Conservation (phyloP, 2,888 invertebrate species). For the Cataglyphis livida region DNA sequence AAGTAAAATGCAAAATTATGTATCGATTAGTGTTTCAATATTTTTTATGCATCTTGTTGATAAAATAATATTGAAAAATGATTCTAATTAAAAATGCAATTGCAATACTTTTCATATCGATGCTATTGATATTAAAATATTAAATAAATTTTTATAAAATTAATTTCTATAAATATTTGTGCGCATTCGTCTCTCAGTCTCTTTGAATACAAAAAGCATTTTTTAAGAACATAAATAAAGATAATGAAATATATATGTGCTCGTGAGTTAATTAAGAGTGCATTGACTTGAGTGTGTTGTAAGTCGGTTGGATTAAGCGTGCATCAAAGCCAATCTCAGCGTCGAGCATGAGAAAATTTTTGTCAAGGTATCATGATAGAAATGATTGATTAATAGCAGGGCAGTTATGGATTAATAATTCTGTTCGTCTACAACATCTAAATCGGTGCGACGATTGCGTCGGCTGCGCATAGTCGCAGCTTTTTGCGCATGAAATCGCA, state of each 20-base stretch:
- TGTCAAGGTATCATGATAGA: background rate
- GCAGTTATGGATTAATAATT: slow-evolving; percentile 45
- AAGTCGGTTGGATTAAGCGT: slow-evolving; percentile 33
- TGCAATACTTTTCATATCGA: background rate
- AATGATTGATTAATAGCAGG: slow-evolving; percentile 47
- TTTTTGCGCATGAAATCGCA: slow-evolving; percentile 35
- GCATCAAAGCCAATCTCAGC: slow-evolving; percentile 48
- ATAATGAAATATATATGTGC: too few species aligned
- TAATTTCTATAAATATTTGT: background rate
- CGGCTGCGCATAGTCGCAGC: slow-evolving; percentile 57
- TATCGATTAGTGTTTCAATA: background rate
- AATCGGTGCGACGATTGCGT: slow-evolving; percentile 6
- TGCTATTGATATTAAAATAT: background rate
- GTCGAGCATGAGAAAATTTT: slow-evolving; percentile 25
- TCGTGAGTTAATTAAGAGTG: slow-evolving; percentile 16
- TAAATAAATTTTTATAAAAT: background rate
- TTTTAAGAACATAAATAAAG: background rate
- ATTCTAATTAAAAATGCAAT: background rate
- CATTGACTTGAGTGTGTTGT: slow-evolving; percentile 30
- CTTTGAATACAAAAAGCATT: background rate
- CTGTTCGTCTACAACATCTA: slow-evolving; percentile 25
- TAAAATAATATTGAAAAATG: background rate
- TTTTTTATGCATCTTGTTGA: background rate
- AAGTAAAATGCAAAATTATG: slow-evolving; percentile 1
- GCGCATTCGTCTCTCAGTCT: background rate